Evolutionary conservation across 2,113 vertebrate genomes (phyloP).

Genomic region (Pyxicephalus adspersus): DNA sequence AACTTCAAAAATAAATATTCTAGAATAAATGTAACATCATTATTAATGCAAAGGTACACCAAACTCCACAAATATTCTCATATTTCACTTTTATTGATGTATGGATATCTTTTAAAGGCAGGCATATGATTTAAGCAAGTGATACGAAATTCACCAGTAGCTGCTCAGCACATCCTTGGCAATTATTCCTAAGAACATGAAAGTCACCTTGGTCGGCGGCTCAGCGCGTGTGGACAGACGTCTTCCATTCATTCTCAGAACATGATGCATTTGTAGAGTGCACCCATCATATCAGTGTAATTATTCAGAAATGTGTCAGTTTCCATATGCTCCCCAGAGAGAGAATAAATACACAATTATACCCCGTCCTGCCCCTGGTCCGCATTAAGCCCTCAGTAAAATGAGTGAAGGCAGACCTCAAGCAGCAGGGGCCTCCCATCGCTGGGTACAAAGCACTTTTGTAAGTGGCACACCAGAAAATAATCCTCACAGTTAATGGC

Average conservation of each 20-base stretch:
- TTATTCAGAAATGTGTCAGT: constrained; percentile 50
- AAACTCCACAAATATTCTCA: too few species aligned
- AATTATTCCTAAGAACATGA: constrained; percentile 38
- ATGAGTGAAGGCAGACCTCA: constrained; percentile 20
- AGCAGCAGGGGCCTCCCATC: neutral
- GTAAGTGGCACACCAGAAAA: constrained; percentile 36
- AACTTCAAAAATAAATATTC: too few species aligned
- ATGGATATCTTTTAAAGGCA: too few species aligned
- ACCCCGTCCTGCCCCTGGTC: constrained; percentile 22
- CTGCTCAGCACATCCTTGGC: neutral
- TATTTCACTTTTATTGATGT: too few species aligned
- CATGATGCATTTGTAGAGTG: constrained; percentile 31
- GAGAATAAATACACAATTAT: constrained; percentile 48
- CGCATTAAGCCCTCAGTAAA: constrained; percentile 20
- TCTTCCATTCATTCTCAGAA: constrained; percentile 31
- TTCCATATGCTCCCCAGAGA: constrained; percentile 45
- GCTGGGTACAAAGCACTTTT: constrained; percentile 45
- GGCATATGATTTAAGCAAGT: neutral
- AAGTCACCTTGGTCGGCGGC: constrained; percentile 42
- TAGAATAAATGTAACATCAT: too few species aligned
- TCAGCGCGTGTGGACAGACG: constrained; percentile 14
- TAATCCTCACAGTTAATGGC: constrained; percentile 37
- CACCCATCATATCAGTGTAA: constrained; percentile 41
- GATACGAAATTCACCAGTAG: neutral
- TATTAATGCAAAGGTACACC: too few species aligned